Base-by-base conservation (phyloP, 2,888 invertebrate genomes). In the Caenorhabditis imperialis region DNA sequence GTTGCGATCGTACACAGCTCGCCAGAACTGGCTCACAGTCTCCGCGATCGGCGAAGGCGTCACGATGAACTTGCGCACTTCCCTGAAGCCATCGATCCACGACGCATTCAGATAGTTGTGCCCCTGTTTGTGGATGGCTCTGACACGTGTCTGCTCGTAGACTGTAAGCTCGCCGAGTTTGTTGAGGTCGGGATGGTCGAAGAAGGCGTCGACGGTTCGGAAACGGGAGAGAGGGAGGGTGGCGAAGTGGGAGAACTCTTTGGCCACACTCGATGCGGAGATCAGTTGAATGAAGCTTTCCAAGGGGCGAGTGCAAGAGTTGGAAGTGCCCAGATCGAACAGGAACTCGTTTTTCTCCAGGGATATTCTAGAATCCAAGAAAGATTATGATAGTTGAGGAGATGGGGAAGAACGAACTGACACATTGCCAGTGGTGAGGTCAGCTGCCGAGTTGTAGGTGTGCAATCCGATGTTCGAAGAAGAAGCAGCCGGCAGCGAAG, bases 101-200 rank as follows among this genome's bases (percentile, higher is more conserved):
- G 73, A 81, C 8, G 83, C 81, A 35, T 83, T 81, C 18, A 83
- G 76, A 65, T 81, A 83, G 61, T 82, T 77, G 38, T 83, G 81
- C 12, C 58, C 61, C 22, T 51, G 22, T 14, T 44, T 37, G 40
- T 69, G 69, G 14, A 53, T 51, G 16, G 79, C 79, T n/a, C 67
- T 18, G 35, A 82, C 79, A 30, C 82, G 62, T 25, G 81, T 81
- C 44, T 58, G 54, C 54, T 82, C 81, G 57, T 75, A 63, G 54
- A 80, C 80, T 14, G 61, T 73, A 45, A 83, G 71, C 58, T 83
- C 83, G 20, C 45, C 51, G 48, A 77, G 77, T 58, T 81, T 71
- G 50, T 77, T 78, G 47, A 71, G 35, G 22, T 61, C 35, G 20
- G 57, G 60, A 54, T 78, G 60, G 33, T 73, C 63, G 45, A 73